phyloP scores from a whole-genome alignment of 1,140 invertebrate species.

The Drepana arcuata region DNA sequence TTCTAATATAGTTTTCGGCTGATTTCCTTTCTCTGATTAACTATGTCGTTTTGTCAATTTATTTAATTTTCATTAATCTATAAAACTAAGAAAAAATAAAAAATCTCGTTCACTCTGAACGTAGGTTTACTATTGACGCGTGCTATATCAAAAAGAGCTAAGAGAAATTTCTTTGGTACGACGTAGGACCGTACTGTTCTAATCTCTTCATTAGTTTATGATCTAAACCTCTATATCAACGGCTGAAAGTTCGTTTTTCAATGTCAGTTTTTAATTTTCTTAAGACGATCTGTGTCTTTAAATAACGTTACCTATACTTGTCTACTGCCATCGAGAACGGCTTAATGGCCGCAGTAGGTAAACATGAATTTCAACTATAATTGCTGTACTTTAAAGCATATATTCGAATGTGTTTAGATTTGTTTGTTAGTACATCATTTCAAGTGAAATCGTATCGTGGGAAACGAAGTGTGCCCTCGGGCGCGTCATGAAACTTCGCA shows the following conservation, averaged over 20 bases:
- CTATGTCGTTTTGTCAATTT: too few relatives aligned
- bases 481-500: constrained; percentile 32
- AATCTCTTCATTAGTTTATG: constrained; percentile 30
- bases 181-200: constrained; percentile 21
- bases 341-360: background rate
- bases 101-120: too few relatives aligned
- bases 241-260: constrained; percentile 15
- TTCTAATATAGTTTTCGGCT: too few relatives aligned
- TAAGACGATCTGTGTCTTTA: constrained; percentile 24
- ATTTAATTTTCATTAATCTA: too few relatives aligned
- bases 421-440: constrained; percentile 11
- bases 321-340: background rate
- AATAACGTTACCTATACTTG: too few relatives aligned
- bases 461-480: constrained; percentile 29
- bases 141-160: constrained; percentile 29
- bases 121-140: constrained; percentile 20
- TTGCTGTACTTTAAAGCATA: background rate
- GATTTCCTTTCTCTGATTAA: too few relatives aligned
- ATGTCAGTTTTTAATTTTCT: constrained; percentile 13
- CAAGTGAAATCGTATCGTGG: constrained; percentile 24
- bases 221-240: constrained; percentile 14
- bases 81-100: too few relatives aligned
- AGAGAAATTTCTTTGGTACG: constrained; percentile 26
- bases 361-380: background rate
- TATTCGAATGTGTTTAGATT: background rate